Evolutionary conservation across 1,140 invertebrate species (phyloP).

Genomic region (Anoplolepis gracilipes): DNA sequence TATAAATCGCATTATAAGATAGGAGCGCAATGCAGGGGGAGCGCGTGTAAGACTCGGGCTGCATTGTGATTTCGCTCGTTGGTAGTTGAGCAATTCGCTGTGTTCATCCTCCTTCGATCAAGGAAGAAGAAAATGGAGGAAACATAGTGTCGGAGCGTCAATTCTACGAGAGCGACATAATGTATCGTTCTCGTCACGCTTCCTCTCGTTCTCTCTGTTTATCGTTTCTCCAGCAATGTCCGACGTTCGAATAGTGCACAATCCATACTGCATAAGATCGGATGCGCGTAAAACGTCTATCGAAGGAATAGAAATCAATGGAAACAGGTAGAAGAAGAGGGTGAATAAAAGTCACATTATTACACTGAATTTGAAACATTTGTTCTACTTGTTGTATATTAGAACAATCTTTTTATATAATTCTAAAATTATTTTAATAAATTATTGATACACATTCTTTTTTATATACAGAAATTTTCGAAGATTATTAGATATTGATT

Average conservation of each 20-base stretch:
- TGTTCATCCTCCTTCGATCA: conserved; percentile 20
- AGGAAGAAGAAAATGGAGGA: conserved; percentile 35
- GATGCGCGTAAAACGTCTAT: neutral
- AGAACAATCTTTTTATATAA: neutral
- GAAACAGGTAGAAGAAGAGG: neutral
- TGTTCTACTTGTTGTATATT: neutral
- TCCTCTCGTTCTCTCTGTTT: neutral
- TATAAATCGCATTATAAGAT: conserved; percentile 41
- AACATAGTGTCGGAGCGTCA: neutral
- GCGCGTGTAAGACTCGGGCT: neutral
- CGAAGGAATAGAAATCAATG: neutral
- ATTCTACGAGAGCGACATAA: conserved; percentile 37
- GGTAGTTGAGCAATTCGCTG: conserved; percentile 34
- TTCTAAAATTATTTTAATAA: neutral
- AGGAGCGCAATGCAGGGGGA: neutral
- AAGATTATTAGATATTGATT: neutral
- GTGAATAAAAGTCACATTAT: neutral
- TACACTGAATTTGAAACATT: neutral
- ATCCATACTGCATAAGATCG: neutral
- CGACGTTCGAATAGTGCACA: neutral
- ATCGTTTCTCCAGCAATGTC: conserved; percentile 3
- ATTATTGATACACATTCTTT: neutral
- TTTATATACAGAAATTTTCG: neutral
- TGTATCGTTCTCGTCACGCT: conserved; percentile 23
- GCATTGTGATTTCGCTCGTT: conserved; percentile 34